phyloP scores from a whole-genome alignment of 92 coral and sea anemone species.

The Meandrina meandrites region DNA sequence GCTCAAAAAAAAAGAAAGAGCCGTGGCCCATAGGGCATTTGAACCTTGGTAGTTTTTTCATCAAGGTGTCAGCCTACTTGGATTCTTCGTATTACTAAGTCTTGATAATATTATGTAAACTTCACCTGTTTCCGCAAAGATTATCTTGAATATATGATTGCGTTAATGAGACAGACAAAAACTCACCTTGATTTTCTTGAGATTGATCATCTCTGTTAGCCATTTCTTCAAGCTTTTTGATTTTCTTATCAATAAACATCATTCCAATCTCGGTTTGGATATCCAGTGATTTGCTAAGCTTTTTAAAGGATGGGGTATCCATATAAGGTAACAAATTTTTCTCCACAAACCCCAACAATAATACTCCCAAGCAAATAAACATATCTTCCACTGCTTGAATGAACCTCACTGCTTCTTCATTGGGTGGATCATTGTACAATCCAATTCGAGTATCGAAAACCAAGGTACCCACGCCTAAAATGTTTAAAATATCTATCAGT shows the following conservation, averaged over 20 bases:
- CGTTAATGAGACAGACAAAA: too few relatives aligned
- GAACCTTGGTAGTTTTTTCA: too few relatives aligned
- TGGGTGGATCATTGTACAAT: constrained; percentile 60
- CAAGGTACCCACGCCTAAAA: constrained; percentile 59
- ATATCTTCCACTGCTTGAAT: constrained; percentile 51
- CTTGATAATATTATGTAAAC: too few relatives aligned
- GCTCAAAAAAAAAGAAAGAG: too few relatives aligned
- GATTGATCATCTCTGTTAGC: constrained; percentile 29
- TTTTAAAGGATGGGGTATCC: constrained; percentile 53
- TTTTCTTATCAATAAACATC: constrained; percentile 52
- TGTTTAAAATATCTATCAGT: not conserved
- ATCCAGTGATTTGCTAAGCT: constrained; percentile 50
- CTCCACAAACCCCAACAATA: constrained; percentile 42
- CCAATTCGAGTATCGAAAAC: constrained; percentile 63
- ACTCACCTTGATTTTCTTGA: constrained; percentile 27
- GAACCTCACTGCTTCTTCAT: constrained; percentile 37
- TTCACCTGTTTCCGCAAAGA: too few relatives aligned
- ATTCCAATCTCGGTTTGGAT: constrained; percentile 9
- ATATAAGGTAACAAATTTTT: constrained; percentile 25
- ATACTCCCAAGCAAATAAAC: constrained; percentile 30
- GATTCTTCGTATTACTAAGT: too few relatives aligned
- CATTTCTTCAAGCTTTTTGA: constrained; percentile 53
- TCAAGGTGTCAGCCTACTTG: too few relatives aligned
- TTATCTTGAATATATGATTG: too few relatives aligned
- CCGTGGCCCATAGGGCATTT: too few relatives aligned